Percentiles rank a stretch among this genome's conserved stretches.
Evolutionary conservation across 1,140 invertebrate species (phyloP).

Genomic region (Rhopalosiphum maidis): DNA sequence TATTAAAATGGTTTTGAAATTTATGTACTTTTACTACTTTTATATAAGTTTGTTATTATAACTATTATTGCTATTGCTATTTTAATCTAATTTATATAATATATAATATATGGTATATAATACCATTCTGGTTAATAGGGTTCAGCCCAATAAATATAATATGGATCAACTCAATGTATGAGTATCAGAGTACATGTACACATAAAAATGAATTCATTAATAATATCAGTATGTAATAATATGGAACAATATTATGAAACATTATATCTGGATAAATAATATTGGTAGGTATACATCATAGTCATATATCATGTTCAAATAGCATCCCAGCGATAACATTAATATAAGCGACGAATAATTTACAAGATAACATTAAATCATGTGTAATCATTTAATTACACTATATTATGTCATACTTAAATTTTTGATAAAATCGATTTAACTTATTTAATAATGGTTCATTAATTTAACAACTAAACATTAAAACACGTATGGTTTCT

Average conservation of each 20-base stretch:
- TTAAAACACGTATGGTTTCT: neutral
- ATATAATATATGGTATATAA: no score
- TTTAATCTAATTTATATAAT: neutral
- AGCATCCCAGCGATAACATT: neutral
- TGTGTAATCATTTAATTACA: neutral
- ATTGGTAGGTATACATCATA: neutral
- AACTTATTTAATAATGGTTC: neutral
- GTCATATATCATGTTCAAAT: neutral
- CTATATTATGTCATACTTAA: neutral
- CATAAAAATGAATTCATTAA: neutral
- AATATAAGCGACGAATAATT: conserved; percentile 2
- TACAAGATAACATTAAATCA: neutral
- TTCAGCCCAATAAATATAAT: neutral
- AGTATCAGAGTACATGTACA: neutral
- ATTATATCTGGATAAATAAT: conserved; percentile 4
- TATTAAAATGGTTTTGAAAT: neutral
- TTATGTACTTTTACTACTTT: neutral
- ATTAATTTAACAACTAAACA: neutral
- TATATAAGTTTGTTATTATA: neutral
- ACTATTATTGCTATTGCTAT: neutral
- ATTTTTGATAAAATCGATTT: neutral
- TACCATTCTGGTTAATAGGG: neutral
- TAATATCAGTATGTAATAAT: neutral
- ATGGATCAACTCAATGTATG: neutral
- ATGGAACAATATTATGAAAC: conserved; percentile 7